Conservation (phyloP, 2,797 vertebrate species). For the Thunnus albacares region DNA sequence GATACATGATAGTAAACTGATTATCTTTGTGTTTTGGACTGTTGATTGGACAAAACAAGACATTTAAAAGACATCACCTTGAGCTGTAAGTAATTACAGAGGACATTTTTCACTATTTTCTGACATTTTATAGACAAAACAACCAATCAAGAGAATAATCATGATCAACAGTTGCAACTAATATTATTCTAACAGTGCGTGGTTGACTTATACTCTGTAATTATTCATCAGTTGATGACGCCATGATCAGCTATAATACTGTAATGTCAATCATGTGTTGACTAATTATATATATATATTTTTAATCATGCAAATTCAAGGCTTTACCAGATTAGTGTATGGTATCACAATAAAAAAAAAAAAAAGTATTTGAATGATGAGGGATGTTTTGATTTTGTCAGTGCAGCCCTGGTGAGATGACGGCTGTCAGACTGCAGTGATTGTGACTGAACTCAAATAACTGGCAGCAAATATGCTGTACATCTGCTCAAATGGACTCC, state of each 20-base stretch:
- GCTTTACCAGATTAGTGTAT: not conserved
- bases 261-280: too few species aligned
- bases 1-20: too few species aligned
- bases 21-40: too few species aligned
- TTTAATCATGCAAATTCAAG: not conserved
- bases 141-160: too few species aligned
- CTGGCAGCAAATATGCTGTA: not conserved
- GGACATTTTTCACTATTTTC: too few species aligned
- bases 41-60: too few species aligned
- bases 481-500: too few species aligned
- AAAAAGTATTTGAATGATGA: not conserved
- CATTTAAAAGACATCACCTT: too few species aligned
- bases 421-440: conserved; percentile 10
- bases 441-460: not conserved
- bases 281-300: not conserved
- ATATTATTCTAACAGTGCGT: not conserved
- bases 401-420: conserved; percentile 4
- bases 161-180: not conserved
- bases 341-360: not conserved
- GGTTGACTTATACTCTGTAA: not conserved
- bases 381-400: conserved; percentile 15
- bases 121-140: too few species aligned
- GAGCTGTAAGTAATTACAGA: too few species aligned
- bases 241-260: not conserved
- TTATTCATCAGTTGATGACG: not conserved